These are phyloP conservation scores for Maconellicoccus hirsutus DNA, from an alignment of 1,140 invertebrate species.

Conservation along the genomic window DNA sequence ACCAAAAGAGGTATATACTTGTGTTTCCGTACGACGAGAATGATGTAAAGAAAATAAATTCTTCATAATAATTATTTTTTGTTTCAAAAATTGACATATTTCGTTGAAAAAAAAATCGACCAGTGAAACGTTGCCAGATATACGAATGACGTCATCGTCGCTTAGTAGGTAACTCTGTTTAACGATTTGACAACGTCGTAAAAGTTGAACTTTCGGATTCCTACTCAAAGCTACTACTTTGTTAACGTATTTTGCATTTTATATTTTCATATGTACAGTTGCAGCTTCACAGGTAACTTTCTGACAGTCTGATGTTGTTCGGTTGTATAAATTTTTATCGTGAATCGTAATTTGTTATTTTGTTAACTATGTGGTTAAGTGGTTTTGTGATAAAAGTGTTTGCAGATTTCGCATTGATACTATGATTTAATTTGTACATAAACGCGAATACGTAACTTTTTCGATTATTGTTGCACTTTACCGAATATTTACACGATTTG, in stretches of 20 bases:
- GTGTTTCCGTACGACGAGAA: too few relatives aligned
- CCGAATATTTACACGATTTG: background rate
- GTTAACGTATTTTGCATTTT: constrained; percentile 9
- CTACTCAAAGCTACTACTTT: background rate
- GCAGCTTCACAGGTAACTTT: background rate
- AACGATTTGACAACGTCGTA: background rate
- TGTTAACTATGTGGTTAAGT: background rate
- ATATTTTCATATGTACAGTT: constrained; percentile 6
- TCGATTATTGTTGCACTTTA: background rate
- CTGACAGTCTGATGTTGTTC: background rate
- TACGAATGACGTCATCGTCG: too few relatives aligned
- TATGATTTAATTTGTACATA: background rate
- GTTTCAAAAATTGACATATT: too few relatives aligned
- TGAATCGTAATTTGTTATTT: background rate
- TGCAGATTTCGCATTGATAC: background rate
- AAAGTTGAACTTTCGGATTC: constrained; percentile 4
- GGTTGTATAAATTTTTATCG: background rate
- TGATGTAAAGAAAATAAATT: too few relatives aligned
- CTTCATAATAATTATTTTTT: too few relatives aligned
- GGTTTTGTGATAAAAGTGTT: constrained; percentile 2
- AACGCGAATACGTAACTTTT: background rate
- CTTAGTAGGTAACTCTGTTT: background rate
- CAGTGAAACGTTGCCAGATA: too few relatives aligned
- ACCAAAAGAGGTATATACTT: too few relatives aligned
- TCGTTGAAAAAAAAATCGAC: too few relatives aligned